Percentiles rank a stretch among this genome's conserved stretches.
These are phyloP conservation scores for Miichthys miiuy DNA, from an alignment of 2,797 vertebrate genomes.

Conservation along the genomic window DNA sequence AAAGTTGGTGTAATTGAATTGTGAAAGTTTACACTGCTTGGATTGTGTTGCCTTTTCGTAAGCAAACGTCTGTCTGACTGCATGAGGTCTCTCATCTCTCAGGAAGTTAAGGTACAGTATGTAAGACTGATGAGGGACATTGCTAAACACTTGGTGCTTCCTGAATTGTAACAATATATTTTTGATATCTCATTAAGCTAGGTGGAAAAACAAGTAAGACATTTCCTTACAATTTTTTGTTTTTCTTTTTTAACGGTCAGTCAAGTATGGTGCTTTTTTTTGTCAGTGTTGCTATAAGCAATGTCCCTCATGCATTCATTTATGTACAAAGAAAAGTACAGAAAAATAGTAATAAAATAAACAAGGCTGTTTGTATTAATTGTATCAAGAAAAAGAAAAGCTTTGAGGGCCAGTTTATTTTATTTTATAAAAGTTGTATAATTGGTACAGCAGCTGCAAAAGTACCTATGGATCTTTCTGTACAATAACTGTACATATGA, in stretches of 20 bases:
- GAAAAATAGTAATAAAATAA: conserved; percentile 34
- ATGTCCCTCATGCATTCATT: conserved; percentile 69
- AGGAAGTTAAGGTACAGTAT: conserved; percentile 52
- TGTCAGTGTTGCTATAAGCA: conserved; percentile 48
- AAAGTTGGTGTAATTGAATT: conserved; percentile 31
- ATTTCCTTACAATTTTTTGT: conserved; percentile 21
- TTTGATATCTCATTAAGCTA: conserved; percentile 42
- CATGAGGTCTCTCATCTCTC: conserved; percentile 57
- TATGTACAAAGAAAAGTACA: conserved; percentile 71
- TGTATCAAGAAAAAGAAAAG: conserved; percentile 78
- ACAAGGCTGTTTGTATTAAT: conserved; percentile 77
- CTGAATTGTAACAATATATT: conserved; percentile 39
- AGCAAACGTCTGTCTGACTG: conserved; percentile 36
- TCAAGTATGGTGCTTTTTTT: conserved; percentile 50
- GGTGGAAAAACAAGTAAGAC: conserved; percentile 24
- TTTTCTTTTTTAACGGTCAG: conserved; percentile 31
- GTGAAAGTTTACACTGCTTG: conserved; percentile 45
- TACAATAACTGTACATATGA: conserved; percentile 93
- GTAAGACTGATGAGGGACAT: conserved; percentile 32
- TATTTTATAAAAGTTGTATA: conserved; percentile 75
- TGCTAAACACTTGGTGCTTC: conserved; percentile 51
- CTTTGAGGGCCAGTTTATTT: conserved; percentile 76
- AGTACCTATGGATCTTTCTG: conserved; percentile 81
- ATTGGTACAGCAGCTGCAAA: conserved; percentile 80
- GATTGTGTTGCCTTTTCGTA: conserved; percentile 27